Evolutionary conservation across 1,140 invertebrate genomes (phyloP), one percentile per base, ranked within the genome.

Genomic region (Pteromalus puparum): DNA sequence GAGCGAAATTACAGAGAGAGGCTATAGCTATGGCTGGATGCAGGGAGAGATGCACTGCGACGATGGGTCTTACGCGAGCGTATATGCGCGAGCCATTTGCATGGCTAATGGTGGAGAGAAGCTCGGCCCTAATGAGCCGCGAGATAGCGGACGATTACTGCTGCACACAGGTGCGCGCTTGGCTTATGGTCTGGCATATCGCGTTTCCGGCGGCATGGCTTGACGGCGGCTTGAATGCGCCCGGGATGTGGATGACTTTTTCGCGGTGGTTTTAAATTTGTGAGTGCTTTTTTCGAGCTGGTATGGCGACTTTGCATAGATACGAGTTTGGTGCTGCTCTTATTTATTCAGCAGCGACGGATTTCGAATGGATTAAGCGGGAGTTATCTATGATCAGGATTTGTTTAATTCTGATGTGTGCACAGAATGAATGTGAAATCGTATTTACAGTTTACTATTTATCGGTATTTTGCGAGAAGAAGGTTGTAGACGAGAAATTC

Each of bases 1-100:
- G 46, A 30, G 80, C 67, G 53, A 75, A 82, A 82, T 65, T 75
- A 82, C 28, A 53, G 46, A 82, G 53, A 3, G 53, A 61, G 30
- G 30, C 30, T 34, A 34, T n/a, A n/a, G n/a, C n/a, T n/a, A n/a
- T n/a, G n/a, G 30, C 30, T 34, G 30, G 30, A 5, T 5, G n/a
- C n/a, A n/a, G n/a, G n/a, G 4, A 61, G 53, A 61, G 53, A 48
- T 48, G 46, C 46, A 61, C 21, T 61, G 53, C 21, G 18, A 5
- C 21, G 21, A 21, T 5, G 53, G 53, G 2, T 61, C 46, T 48
- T 48, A 48, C 10, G 10, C 12, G 12, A 9, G 12, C 42, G 13
- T 48, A 18, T 48, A 18, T 48, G 30, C 28, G 15, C 24, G 21
- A 28, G 12, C 18, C 28, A 61, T 61, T 42, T n/a, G 4, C 53